phyloP scores from a whole-genome alignment of 2,113 vertebrate genomes.

The Gadus macrocephalus region DNA sequence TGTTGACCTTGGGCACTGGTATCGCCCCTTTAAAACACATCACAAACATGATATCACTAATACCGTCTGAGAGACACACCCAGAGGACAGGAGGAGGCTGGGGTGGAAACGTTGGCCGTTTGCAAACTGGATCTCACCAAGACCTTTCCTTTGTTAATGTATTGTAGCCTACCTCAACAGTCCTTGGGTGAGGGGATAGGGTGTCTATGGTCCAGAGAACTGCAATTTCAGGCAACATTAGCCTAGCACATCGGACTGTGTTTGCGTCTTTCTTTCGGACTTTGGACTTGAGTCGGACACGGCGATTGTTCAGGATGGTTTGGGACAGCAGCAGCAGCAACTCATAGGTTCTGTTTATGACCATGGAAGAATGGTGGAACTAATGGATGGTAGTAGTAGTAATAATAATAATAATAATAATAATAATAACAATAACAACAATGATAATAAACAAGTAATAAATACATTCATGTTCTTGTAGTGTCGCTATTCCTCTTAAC shows the following conservation, averaged over 20 bases:
- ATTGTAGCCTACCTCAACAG: too few species aligned
- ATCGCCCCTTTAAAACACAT: not conserved
- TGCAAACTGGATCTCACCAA: not conserved
- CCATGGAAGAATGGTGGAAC: conserved; percentile 69
- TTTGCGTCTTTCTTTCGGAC: too few species aligned
- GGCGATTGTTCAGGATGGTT: too few species aligned
- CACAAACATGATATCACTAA: not conserved
- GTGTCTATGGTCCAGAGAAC: not conserved
- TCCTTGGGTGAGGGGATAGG: too few species aligned
- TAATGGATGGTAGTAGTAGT: conserved; percentile 47
- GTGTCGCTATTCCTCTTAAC: conserved; percentile 63
- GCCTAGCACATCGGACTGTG: too few species aligned
- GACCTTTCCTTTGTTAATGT: too few species aligned
- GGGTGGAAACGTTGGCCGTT: not conserved
- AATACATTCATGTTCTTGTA: conserved; percentile 86
- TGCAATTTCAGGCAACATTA: not conserved
- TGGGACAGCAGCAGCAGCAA: conserved; percentile 73
- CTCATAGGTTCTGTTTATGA: conserved; percentile 61
- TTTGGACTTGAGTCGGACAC: too few species aligned
- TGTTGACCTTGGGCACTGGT: conserved; percentile 7
- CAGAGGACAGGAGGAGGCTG: not conserved
- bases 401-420: conserved; percentile 2
- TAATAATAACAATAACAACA: not conserved
- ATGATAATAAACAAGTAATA: conserved; percentile 74
- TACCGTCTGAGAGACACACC: not conserved